A percentile compares a stretch with the other conserved stretches of the same genome.
Evolutionary conservation across 2,888 invertebrate genomes (phyloP).

Genomic region (Lasioglossum figueresi): DNA sequence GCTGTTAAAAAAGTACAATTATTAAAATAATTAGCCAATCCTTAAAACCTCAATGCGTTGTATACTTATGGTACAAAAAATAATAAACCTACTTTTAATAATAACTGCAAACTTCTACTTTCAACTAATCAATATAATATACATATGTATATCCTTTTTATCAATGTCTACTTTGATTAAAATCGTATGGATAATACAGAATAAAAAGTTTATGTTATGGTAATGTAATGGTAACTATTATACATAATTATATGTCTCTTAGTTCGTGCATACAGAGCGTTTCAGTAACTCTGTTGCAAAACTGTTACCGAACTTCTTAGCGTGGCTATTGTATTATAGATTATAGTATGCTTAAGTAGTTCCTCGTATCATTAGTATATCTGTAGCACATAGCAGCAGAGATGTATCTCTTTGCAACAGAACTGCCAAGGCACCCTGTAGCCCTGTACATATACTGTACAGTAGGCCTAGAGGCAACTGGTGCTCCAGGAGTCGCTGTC

Average conservation of each 20-base stretch:
- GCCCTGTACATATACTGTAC: not conserved
- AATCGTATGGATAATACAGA: not conserved
- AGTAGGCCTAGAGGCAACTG: not conserved
- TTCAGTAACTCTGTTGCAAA: not conserved
- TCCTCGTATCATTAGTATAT: not conserved
- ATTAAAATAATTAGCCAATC: not conserved
- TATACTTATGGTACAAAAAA: slow-evolving; percentile 6
- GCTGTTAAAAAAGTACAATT: not conserved
- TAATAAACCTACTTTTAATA: not conserved
- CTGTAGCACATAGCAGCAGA: not conserved
- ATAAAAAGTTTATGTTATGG: slow-evolving; percentile 30
- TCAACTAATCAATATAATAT: not conserved
- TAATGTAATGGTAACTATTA: slow-evolving; percentile 1
- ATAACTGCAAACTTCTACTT: slow-evolving; percentile 1
- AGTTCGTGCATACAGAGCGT: slow-evolving; percentile 1
- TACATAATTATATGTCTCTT: not conserved
- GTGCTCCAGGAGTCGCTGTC: no score
- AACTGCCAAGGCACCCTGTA: not conserved
- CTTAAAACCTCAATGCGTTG: not conserved
- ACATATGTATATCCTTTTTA: not conserved
- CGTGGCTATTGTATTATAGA: not conserved
- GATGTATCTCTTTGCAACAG: not conserved
- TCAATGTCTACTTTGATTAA: not conserved
- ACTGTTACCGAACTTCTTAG: not conserved
- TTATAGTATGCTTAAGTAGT: not conserved